These are phyloP conservation scores for Craterocephalus amniculus DNA, from an alignment of 2,797 vertebrate species.

Conservation along the genomic window DNA sequence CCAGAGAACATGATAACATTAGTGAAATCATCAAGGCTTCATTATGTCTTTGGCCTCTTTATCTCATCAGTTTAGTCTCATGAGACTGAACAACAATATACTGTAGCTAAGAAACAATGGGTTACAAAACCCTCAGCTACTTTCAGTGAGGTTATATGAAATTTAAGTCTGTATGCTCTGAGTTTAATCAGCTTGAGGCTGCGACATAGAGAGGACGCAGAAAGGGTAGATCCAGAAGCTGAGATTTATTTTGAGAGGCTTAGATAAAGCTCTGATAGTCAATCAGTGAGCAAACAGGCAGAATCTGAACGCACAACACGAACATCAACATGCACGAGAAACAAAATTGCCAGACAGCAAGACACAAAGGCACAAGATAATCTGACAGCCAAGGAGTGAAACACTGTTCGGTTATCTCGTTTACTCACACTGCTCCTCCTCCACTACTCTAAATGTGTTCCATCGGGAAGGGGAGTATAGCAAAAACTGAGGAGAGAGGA, in stretches of 20 bases:
- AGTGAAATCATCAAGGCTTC: too few species aligned
- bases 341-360: too few species aligned
- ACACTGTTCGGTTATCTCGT: too few species aligned
- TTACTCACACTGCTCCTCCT: too few species aligned
- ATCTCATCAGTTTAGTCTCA: too few species aligned
- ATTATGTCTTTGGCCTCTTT: too few species aligned
- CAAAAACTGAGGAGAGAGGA: too few species aligned
- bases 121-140: neutral
- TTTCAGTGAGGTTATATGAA: neutral
- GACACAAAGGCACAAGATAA: too few species aligned
- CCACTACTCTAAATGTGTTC: too few species aligned
- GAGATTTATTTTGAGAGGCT: neutral
- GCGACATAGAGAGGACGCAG: neutral
- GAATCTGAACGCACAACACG: neutral
- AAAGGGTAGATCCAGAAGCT: neutral
- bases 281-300: neutral
- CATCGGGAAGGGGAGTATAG: too few species aligned
- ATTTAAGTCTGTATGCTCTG: neutral
- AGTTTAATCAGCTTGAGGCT: neutral
- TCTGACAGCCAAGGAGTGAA: too few species aligned
- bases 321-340: neutral
- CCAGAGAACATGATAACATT: neutral
- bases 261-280: neutral
- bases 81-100: neutral
- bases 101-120: neutral